A percentile compares a stretch with the other conserved stretches of the same genome.
Evolutionary conservation across 2,113 vertebrate species (phyloP).

Genomic region (Agapornis roseicollis): DNA sequence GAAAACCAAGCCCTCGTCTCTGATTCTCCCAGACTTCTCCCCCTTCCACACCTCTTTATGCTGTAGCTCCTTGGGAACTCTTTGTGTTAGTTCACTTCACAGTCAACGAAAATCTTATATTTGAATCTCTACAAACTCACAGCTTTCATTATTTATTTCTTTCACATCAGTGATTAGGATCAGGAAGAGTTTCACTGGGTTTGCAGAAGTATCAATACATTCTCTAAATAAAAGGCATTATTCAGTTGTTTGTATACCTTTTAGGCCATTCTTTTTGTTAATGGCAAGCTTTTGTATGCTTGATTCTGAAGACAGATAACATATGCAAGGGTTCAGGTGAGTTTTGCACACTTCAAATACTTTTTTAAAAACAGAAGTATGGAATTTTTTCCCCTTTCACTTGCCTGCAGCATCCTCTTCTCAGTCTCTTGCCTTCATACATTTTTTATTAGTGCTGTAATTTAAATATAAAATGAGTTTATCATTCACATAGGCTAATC

Average conservation of each 20-base stretch:
- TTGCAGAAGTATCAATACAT: background rate
- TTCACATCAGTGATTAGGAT: background rate
- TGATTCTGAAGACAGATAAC: background rate
- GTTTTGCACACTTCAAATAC: background rate
- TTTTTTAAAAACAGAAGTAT: background rate
- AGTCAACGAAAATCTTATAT: background rate
- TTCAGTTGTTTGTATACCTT: background rate
- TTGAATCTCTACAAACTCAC: background rate
- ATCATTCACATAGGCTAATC: slow-evolving; percentile 38
- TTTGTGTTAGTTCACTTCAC: background rate
- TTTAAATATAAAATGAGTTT: slow-evolving; percentile 45
- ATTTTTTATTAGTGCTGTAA: slow-evolving; percentile 34
- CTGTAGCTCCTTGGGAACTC: background rate
- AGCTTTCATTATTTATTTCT: background rate
- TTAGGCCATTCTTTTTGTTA: background rate
- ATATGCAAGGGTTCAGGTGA: background rate
- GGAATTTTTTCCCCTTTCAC: background rate
- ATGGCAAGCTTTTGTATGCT: background rate
- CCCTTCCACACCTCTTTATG: background rate
- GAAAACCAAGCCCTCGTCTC: background rate
- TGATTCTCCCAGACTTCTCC: background rate
- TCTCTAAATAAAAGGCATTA: background rate
- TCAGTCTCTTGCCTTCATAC: background rate
- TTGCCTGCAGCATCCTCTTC: background rate
- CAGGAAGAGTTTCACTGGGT: background rate